Evolutionary conservation across 2,113 vertebrate genomes (phyloP).

Genomic region (Phycodurus eques): DNA sequence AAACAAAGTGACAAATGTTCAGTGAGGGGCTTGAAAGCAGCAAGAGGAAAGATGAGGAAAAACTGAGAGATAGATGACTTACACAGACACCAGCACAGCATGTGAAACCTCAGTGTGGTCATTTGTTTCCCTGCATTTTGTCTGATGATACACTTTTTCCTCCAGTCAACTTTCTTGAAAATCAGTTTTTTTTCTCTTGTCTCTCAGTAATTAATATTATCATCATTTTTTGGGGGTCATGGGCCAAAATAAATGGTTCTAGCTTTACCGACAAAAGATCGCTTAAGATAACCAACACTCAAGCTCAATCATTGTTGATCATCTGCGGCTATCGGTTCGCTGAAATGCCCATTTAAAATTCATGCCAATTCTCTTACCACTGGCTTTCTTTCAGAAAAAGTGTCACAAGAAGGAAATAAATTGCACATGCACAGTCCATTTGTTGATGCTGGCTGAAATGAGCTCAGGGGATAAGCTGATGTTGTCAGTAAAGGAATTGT

Average conservation of each 20-base stretch:
- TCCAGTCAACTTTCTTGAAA: background rate
- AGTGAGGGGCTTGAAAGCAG: conserved; percentile 16
- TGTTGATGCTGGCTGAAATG: too few relatives aligned
- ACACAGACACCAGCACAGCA: background rate
- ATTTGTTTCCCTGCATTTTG: background rate
- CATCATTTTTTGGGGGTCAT: background rate
- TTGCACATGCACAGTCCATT: too few relatives aligned
- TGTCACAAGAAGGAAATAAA: background rate
- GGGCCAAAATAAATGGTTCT: background rate
- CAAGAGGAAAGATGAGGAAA: conserved; percentile 8
- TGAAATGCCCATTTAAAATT: background rate
- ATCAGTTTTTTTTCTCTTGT: background rate
- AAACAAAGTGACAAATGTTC: conserved; percentile 42
- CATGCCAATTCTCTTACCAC: background rate
- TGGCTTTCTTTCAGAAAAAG: background rate
- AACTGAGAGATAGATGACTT: conserved; percentile 10
- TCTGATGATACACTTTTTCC: background rate
- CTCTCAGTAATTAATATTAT: background rate
- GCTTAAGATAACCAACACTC: background rate
- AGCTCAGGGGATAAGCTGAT: too few relatives aligned
- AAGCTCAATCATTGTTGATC: background rate
- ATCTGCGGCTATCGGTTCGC: background rate
- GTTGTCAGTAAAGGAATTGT: too few relatives aligned
- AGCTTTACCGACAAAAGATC: background rate
- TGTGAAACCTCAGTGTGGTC: background rate